Base-by-base conservation (phyloP, 2,888 invertebrate species). In the Hermaeophaga mercurialis region DNA sequence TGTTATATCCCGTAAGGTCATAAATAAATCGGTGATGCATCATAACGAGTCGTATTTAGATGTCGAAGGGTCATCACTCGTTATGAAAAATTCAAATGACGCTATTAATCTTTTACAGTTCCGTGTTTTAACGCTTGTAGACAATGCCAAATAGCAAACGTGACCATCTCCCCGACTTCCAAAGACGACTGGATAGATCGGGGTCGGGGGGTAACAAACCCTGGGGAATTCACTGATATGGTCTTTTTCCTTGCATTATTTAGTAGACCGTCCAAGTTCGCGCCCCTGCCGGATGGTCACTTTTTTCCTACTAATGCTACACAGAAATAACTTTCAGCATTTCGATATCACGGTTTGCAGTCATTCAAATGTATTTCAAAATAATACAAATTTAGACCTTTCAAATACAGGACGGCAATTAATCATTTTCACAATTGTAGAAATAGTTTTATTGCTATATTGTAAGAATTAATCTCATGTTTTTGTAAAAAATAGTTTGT, bases 31-130 rank as follows among this genome's bases (percentile, higher is more conserved):
- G 61, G 57, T 59, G 63, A 64, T 61, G 67, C 61, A 64, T 68
- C 66, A 69, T 69, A 69, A 68, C 68, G 66, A 69, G 66, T 63
- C 69, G 70, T 70, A 70, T 70, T 71, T 68, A 72, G 68, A 72
- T 70, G 69, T 73, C 70, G 70, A 71, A 68, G 68, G 72, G 71
- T 71, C 72, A 71, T 73, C 68, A 65, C 68, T 71, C 67, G 69
- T 66, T 68, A 71, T 77, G 72, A 76, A 77, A 74, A 73, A 75
- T 76, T 76, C 73, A 77, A 75, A 75, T 73, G 70, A 73, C 67
- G 70, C 71, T 70, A 75, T 77, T 75, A 75, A 75, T 77, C 75
- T 76, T 75, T 75, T 65, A 74, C 68, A 64, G 67, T 72, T 70
- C 66, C 67, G 67, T 65, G 68, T 75, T 70, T 76, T 75, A 75